Evolutionary conservation across 2,797 vertebrate genomes (phyloP).

Genomic region (Mormyrops boulengeri): DNA sequence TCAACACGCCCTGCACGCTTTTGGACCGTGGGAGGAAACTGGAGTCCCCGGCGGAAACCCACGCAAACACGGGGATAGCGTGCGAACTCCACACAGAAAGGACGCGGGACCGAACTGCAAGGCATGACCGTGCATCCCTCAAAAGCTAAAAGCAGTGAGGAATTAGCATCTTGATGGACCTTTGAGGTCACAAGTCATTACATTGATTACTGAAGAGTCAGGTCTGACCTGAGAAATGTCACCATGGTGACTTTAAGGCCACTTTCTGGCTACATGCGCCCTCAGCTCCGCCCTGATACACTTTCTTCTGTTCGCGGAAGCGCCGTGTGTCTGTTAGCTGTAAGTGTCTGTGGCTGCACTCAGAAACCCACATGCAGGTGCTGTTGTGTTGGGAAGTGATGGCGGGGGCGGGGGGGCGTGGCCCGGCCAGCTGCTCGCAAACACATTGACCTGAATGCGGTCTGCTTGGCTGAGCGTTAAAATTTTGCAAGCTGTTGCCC

Average conservation of each 20-base stretch:
- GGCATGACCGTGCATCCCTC: background rate
- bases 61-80: background rate
- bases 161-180: background rate
- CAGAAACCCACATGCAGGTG: background rate
- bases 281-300: background rate
- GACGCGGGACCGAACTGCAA: background rate
- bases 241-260: background rate
- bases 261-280: background rate
- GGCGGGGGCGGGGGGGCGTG: background rate
- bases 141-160: background rate
- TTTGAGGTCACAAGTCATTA: background rate
- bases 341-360: background rate
- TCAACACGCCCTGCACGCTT: background rate
- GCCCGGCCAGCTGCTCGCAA: background rate
- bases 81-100: background rate
- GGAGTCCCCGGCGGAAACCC: too few species aligned
- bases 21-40: background rate
- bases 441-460: background rate
- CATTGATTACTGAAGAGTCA: background rate
- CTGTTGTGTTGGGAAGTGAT: background rate
- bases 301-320: background rate
- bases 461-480: background rate
- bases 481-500: background rate
- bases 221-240: background rate
- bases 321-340: background rate